Percentiles rank a stretch among this genome's conserved stretches.
Conservation (phyloP, 64 coral and sea anemone species). For the Trachythela sp. region DNA sequence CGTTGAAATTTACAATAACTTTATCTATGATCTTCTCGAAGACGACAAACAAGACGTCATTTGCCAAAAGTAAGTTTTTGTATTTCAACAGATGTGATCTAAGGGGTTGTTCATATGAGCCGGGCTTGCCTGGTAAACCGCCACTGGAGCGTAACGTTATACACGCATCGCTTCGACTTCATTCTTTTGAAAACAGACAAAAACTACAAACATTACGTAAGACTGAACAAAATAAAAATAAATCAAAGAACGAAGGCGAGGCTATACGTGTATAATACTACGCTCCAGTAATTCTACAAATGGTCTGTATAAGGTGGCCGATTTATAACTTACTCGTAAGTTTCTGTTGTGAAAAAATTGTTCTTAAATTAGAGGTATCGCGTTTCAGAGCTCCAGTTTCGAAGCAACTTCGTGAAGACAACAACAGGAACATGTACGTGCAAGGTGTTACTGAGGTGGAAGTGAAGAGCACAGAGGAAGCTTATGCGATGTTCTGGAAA, state of each 20-base stretch:
- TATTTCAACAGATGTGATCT: too few relatives aligned
- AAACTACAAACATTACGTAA: too few relatives aligned
- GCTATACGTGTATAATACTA: too few relatives aligned
- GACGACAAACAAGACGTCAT: slow-evolving; percentile 80
- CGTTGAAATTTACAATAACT: slow-evolving; percentile 98
- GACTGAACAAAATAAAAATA: too few relatives aligned
- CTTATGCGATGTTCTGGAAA: slow-evolving; percentile 74
- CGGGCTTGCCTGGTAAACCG: too few relatives aligned
- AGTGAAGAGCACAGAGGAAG: slow-evolving; percentile 94
- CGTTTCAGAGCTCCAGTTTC: slow-evolving; percentile 68
- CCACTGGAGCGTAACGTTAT: too few relatives aligned
- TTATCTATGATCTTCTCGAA: slow-evolving; percentile 91
- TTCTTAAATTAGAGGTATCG: neutral
- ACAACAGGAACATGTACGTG: slow-evolving; percentile 80
- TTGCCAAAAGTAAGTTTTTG: slow-evolving; percentile 73
- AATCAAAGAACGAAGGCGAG: too few relatives aligned
- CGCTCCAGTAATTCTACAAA: too few relatives aligned
- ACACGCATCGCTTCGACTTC: too few relatives aligned
- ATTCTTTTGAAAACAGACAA: too few relatives aligned
- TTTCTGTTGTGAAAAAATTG: neutral
- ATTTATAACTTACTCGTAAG: too few relatives aligned
- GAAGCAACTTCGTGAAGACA: slow-evolving; percentile 78
- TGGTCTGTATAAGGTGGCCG: neutral
- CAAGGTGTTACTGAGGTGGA: slow-evolving; percentile 82
- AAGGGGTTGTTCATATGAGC: too few relatives aligned